phyloP scores from a whole-genome alignment of 2,113 vertebrate species.

The Dunckerocampus dactyliophorus region DNA sequence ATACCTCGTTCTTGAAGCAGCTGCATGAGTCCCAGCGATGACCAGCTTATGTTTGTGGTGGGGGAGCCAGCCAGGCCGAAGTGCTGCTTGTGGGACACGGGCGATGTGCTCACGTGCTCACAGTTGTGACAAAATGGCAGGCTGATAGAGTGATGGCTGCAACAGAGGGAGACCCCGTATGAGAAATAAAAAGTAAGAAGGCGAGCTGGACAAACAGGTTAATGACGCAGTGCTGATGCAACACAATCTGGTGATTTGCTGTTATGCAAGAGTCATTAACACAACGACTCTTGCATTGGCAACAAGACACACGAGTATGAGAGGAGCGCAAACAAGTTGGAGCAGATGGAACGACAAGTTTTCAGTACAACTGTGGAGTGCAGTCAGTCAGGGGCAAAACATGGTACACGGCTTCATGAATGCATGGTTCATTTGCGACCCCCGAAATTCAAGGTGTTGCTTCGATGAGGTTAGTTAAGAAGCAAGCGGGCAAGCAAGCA shows the following conservation, averaged over 20 bases:
- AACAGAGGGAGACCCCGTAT: neutral
- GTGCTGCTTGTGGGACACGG: conserved; percentile 26
- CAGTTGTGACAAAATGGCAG: conserved; percentile 77
- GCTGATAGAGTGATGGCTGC: conserved; percentile 75
- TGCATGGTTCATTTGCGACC: neutral
- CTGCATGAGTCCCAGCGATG: conserved; percentile 62
- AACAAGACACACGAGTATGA: neutral
- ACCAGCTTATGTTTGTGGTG: conserved; percentile 7
- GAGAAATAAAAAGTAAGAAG: neutral
- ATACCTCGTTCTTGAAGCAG: conserved; percentile 71
- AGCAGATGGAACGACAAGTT: neutral
- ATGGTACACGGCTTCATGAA: neutral
- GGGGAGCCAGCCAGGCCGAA: conserved; percentile 7
- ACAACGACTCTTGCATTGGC: no score
- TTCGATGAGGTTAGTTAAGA: neutral
- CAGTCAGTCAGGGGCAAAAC: no score
- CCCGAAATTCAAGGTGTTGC: neutral
- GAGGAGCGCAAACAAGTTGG: neutral
- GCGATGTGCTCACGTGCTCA: conserved; percentile 65
- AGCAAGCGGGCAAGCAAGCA: neutral
- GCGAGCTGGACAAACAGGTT: conserved; percentile 26
- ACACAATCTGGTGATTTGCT: conserved; percentile 12
- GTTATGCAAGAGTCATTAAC: conserved; percentile 2
- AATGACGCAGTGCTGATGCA: neutral
- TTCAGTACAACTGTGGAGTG: conserved; percentile 7